Evolutionary conservation across 2,113 vertebrate genomes (phyloP).

Genomic region (Perognathus longimembris): DNA sequence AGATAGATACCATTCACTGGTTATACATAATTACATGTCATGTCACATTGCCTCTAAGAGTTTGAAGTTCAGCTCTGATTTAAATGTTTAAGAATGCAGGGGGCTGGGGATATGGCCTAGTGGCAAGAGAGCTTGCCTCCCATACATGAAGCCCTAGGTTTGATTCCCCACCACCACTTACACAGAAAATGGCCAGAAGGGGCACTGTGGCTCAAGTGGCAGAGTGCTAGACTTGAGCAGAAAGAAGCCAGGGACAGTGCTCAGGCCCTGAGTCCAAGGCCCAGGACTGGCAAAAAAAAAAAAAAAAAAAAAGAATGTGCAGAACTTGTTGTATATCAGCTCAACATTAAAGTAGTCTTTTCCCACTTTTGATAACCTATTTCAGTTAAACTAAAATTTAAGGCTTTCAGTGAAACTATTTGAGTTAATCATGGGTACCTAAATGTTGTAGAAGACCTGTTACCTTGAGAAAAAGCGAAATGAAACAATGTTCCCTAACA

Average conservation of each 20-base stretch:
- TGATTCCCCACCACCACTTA: too few species aligned
- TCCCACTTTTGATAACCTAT: constrained; percentile 12
- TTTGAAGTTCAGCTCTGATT: constrained; percentile 42
- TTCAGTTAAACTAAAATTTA: constrained; percentile 47
- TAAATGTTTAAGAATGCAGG: too few species aligned
- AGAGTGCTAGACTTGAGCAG: too few species aligned
- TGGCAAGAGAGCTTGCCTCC: too few species aligned
- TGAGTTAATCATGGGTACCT: not conserved
- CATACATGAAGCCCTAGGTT: too few species aligned
- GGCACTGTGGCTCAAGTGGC: too few species aligned
- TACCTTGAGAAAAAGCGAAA: not conserved
- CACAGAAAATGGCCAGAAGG: too few species aligned
- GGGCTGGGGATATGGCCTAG: too few species aligned
- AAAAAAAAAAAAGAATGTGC: too few species aligned
- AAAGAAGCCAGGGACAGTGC: too few species aligned
- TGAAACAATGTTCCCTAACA: not conserved
- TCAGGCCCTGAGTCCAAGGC: too few species aligned
- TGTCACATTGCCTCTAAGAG: constrained; percentile 12
- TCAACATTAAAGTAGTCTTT: constrained; percentile 15
- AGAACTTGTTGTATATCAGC: not conserved
- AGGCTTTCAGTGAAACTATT: not conserved
- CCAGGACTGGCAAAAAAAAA: too few species aligned
- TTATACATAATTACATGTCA: not conserved
- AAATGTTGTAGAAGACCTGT: not conserved
- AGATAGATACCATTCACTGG: not conserved